A percentile compares a stretch with the other conserved stretches of the same genome.
These are phyloP conservation scores for Mallotus villosus DNA, from an alignment of 2,797 vertebrate genomes.

Conservation along the genomic window DNA sequence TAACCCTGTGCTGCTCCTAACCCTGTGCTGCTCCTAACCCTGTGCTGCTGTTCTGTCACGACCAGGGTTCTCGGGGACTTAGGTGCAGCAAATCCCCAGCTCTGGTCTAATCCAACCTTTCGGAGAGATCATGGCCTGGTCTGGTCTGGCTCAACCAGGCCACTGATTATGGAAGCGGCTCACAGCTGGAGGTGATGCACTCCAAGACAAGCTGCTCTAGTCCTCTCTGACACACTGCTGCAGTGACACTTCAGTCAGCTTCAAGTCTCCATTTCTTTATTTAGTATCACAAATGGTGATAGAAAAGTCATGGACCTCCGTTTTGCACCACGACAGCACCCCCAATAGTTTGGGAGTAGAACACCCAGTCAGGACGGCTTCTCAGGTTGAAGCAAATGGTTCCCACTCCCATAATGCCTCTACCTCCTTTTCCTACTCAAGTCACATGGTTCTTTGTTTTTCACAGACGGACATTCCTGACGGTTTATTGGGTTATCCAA, in stretches of 20 bases:
- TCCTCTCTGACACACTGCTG: background rate
- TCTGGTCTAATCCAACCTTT: background rate
- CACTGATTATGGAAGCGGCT: background rate
- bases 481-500: conserved; percentile 42
- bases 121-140: background rate
- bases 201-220: background rate
- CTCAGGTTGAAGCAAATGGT: background rate
- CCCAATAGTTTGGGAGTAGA: background rate
- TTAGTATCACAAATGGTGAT: background rate
- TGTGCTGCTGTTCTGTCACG: too few species aligned
- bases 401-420: background rate
- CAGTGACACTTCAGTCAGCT: background rate
- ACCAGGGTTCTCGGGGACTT: too few species aligned
- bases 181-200: background rate
- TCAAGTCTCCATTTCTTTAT: background rate
- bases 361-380: background rate
- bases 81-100: background rate
- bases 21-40: too few species aligned
- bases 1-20: too few species aligned
- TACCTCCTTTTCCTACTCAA: background rate
- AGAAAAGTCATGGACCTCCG: too few species aligned
- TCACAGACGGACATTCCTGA: background rate
- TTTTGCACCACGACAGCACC: background rate
- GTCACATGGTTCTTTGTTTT: conserved; percentile 5
- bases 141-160: background rate